These are phyloP conservation scores for Apeira syringaria DNA, from an alignment of 2,888 invertebrate genomes.

Conservation along the genomic window DNA sequence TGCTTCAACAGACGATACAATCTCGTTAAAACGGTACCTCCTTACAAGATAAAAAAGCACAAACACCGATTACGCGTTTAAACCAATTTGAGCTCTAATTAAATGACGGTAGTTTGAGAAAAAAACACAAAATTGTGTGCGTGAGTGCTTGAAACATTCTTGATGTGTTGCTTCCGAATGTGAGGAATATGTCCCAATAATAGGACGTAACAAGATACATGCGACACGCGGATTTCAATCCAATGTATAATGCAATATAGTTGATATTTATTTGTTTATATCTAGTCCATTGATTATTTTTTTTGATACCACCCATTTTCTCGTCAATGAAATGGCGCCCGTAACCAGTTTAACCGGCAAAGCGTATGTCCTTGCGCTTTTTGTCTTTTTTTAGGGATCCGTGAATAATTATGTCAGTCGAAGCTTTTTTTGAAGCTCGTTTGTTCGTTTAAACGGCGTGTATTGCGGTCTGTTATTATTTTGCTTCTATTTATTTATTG, in stretches of 20 bases:
- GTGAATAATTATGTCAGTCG: constrained; percentile 16
- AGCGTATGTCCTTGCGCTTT: constrained; percentile 34
- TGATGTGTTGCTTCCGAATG: constrained; percentile 40
- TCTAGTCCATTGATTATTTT: constrained; percentile 40
- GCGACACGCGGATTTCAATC: neutral
- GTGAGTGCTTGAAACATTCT: constrained; percentile 45
- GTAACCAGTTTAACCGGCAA: constrained; percentile 48
- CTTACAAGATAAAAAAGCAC: constrained; percentile 29
- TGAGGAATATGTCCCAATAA: constrained; percentile 10
- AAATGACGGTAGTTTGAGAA: constrained; percentile 28
- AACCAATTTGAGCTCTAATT: constrained; percentile 34
- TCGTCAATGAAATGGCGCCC: constrained; percentile 64
- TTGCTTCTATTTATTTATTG: no score
- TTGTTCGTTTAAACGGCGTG: constrained; percentile 15
- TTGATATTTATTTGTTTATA: constrained; percentile 16
- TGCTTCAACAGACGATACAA: constrained; percentile 36
- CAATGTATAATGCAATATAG: rapidly evolving
- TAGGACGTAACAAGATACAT: neutral
- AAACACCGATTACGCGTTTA: constrained; percentile 15
- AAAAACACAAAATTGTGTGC: constrained; percentile 39
- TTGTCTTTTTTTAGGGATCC: constrained; percentile 29
- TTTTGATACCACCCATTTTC: constrained; percentile 50
- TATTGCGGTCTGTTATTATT: constrained; percentile 2
- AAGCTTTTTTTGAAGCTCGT: constrained; percentile 23
- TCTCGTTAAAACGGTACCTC: constrained; percentile 50